Percentiles rank a stretch among this genome's conserved stretches.
Evolutionary conservation across 2,113 vertebrate species (phyloP).

Genomic region (Melanerpes formicivorus): DNA sequence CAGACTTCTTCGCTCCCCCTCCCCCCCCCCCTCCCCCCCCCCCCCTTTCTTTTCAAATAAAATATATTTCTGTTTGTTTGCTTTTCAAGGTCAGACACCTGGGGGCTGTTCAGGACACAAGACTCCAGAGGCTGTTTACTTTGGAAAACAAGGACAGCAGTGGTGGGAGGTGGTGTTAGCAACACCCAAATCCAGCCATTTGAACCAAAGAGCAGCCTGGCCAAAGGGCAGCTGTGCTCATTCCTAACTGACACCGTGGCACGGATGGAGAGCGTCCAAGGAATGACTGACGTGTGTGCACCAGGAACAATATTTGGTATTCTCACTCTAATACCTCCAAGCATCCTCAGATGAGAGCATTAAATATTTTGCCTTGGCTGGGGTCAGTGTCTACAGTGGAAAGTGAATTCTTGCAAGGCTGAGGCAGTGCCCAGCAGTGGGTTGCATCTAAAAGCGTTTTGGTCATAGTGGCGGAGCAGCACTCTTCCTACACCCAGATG

Average conservation of each 20-base stretch:
- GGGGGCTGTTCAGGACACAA: conserved; percentile 44
- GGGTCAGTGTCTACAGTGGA: background rate
- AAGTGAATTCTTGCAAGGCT: conserved; percentile 9
- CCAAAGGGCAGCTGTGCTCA: conserved; percentile 44
- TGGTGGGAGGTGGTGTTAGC: conserved; percentile 27
- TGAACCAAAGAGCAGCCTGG: conserved; percentile 44
- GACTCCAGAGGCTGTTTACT: conserved; percentile 36
- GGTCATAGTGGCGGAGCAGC: background rate
- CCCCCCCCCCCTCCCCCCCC: too few relatives aligned
- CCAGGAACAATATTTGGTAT: conserved; percentile 19
- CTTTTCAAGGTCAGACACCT: conserved; percentile 48
- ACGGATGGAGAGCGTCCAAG: background rate
- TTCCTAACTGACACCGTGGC: conserved; percentile 12
- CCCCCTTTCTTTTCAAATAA: conserved; percentile 16
- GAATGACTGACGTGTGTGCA: background rate
- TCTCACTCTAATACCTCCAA: conserved; percentile 5
- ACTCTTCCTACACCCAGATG: background rate
- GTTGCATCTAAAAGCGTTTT: background rate
- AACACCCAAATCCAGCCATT: conserved; percentile 6
- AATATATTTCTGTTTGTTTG: conserved; percentile 57
- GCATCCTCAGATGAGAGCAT: background rate
- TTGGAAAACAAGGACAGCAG: conserved; percentile 53
- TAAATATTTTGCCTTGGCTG: conserved; percentile 8
- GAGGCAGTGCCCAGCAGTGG: background rate
- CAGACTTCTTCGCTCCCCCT: too few relatives aligned